Conservation (phyloP, 2,113 vertebrate genomes). For the Aptenodytes forsteri region DNA sequence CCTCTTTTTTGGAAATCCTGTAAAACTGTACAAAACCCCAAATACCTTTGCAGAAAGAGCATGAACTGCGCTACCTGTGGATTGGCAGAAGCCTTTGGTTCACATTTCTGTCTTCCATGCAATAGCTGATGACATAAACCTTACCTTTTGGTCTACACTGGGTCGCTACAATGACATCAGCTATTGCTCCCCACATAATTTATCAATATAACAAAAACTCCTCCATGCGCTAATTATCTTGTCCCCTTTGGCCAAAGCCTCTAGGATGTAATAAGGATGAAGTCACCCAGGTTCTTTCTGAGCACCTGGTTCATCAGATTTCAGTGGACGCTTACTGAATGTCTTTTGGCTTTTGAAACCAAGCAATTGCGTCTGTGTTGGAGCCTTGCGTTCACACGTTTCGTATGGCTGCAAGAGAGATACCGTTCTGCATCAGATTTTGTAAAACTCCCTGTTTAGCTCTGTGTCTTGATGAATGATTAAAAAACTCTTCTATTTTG, state of each 20-base stretch:
- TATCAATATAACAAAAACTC: neutral
- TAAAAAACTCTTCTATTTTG: neutral
- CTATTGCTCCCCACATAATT: neutral
- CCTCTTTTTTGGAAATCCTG: neutral
- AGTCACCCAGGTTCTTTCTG: neutral
- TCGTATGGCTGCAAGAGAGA: neutral
- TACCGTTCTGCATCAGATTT: neutral
- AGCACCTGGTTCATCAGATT: neutral
- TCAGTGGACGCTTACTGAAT: neutral
- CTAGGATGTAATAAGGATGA: neutral
- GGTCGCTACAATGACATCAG: neutral
- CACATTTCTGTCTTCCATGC: neutral
- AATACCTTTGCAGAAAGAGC: neutral
- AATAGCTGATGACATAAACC: neutral
- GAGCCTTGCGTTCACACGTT: neutral
- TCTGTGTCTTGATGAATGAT: neutral
- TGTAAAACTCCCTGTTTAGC: neutral
- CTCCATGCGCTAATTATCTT: neutral
- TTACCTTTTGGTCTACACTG: neutral
- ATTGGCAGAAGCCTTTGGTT: neutral
- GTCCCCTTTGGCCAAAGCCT: neutral
- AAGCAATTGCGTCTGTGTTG: neutral
- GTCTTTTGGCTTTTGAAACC: neutral
- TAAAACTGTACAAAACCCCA: neutral
- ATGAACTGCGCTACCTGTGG: neutral